Evolutionary conservation across 2,113 vertebrate genomes (phyloP), one percentile per base, ranked within the genome.

Genomic region (Chaetops frenatus): DNA sequence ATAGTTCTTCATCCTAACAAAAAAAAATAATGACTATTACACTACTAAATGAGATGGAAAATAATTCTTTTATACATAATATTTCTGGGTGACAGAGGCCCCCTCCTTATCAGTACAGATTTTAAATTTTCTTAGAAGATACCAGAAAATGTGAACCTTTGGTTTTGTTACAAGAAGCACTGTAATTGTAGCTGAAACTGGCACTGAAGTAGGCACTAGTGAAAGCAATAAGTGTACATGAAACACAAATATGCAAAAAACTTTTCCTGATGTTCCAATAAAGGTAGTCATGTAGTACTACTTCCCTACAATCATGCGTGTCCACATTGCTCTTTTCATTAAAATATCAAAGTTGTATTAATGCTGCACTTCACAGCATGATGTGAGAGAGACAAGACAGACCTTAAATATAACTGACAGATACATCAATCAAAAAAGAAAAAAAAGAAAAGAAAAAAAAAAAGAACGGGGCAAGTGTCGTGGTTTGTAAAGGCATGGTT

Each of bases 1-100:
- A 95, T 98, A 99, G 31, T 98, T 90, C 90, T 98, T 98, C 72
- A 90, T 94, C 95, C 99, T 99, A 90, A 18, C 73, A 67, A 56
- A 81, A 93, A 76, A 65, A 77, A 89, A 94, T 47, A 86, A 65
- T 70, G 50, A 66, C 10, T 90, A 44, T 80, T 19, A 78, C 1
- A 2, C 27, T 77, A 38, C 25, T 81, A 76, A 94, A 69, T 36
- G 31, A 90, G 35, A n/a, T 76, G 15, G 38, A 58, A 86, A 48
- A 51, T 42, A 77, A 64, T 29, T 54, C 36, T 85, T 91, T 64
- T 53, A 42, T 60, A 33, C 12, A 12, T 45, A 80, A 79, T 3
- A 23, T 72, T 87, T 87, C n/a, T 82, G 42, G 61, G 22, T 38
- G 36, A 62, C n/a, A 53, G 31, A 57, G 66, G 14, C 28, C n/a